Conservation (phyloP, 1,140 invertebrate species). For the Aphidius gifuensis region DNA sequence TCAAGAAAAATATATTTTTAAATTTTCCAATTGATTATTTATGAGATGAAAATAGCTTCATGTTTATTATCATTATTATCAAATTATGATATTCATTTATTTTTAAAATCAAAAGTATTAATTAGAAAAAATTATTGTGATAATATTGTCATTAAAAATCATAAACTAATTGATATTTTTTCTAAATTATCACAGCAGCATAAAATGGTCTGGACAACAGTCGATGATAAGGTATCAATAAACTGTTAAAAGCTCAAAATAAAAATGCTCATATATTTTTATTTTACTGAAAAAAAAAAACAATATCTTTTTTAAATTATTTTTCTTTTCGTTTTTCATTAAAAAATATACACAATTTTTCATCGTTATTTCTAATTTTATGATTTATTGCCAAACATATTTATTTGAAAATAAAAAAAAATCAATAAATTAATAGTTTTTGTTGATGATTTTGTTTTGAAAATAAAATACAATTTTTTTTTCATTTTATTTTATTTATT, state of each 20-base stretch:
- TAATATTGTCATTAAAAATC: not conserved
- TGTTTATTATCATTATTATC: too few species aligned
- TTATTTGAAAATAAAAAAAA: too few species aligned
- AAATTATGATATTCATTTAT: not conserved
- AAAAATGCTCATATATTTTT: constrained; percentile 10
- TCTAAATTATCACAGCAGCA: constrained; percentile 52
- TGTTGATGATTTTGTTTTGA: too few species aligned
- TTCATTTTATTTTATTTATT: too few species aligned
- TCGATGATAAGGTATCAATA: constrained; percentile 50
- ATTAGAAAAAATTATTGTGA: not conserved
- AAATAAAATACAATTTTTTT: too few species aligned
- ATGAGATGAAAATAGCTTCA: too few species aligned
- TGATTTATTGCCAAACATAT: too few species aligned
- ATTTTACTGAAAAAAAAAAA: constrained; percentile 8
- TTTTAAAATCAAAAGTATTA: not conserved
- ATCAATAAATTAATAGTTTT: too few species aligned
- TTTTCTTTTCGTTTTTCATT: constrained; percentile 13
- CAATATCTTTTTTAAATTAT: not conserved
- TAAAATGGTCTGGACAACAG: constrained; percentile 55
- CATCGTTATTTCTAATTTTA: too few species aligned
- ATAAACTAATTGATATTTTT: constrained; percentile 30
- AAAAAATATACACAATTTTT: not conserved
- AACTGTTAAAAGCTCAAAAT: constrained; percentile 9
- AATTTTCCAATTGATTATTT: too few species aligned
- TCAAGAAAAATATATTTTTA: too few species aligned